phyloP scores from a whole-genome alignment of 2,888 invertebrate genomes.

The Epirrita christyi region DNA sequence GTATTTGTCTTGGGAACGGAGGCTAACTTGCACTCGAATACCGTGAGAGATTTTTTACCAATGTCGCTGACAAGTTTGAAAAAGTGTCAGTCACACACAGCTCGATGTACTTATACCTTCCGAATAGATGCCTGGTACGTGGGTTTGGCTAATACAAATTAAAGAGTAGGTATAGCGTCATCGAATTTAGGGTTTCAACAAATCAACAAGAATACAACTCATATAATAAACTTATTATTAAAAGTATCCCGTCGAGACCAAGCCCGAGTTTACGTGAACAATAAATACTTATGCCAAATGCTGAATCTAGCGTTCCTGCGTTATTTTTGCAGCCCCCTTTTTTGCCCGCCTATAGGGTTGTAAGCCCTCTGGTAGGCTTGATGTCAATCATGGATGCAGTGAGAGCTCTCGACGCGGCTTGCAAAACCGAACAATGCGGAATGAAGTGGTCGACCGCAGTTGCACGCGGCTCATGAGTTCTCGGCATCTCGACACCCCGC shows the following conservation, averaged over 20 bases:
- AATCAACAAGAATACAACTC: neutral
- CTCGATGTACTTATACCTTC: neutral
- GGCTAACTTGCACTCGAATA: constrained; percentile 8
- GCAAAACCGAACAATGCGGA: constrained; percentile 74
- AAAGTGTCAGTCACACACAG: neutral
- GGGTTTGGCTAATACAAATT: neutral
- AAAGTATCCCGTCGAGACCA: constrained; percentile 9
- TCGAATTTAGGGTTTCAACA: neutral
- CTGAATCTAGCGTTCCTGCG: constrained; percentile 18
- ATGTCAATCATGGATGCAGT: constrained; percentile 69
- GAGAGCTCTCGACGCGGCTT: constrained; percentile 64
- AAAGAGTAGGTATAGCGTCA: neutral
- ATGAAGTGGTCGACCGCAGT: constrained; percentile 65
- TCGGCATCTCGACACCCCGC: constrained; percentile 26
- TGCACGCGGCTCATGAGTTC: constrained; percentile 32
- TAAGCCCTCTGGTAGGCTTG: constrained; percentile 54
- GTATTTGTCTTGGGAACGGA: constrained; percentile 12
- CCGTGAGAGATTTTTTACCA: constrained; percentile 1
- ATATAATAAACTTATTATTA: constrained; percentile 2
- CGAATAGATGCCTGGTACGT: neutral
- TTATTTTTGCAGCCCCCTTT: constrained; percentile 43
- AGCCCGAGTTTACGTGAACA: constrained; percentile 17
- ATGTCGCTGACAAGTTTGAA: neutral
- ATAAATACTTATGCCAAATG: constrained; percentile 21
- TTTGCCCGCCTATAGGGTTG: constrained; percentile 53